Conservation (phyloP, 2,888 invertebrate genomes). For the Plutella xylostella region DNA sequence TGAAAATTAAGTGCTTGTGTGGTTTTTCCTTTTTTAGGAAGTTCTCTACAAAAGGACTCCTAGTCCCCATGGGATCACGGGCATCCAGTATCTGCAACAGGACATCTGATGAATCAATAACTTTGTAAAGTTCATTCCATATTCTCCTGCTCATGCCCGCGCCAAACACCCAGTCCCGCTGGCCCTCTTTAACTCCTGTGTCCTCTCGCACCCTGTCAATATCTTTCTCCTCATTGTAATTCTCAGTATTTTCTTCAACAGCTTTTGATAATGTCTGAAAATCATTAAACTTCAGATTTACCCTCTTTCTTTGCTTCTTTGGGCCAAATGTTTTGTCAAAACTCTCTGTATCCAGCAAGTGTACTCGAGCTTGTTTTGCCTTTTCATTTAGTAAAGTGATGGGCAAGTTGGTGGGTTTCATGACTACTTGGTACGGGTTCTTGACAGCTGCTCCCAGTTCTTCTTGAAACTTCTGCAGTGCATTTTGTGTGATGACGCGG, state of each 20-base stretch:
- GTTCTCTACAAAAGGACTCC: conserved; percentile 92
- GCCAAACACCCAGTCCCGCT: conserved; percentile 93
- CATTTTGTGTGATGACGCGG: conserved; percentile 92
- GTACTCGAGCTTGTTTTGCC: conserved; percentile 90
- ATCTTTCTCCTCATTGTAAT: conserved; percentile 88
- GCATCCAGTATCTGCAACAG: conserved; percentile 96
- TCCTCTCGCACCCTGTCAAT: conserved; percentile 85
- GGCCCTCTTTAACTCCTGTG: conserved; percentile 82
- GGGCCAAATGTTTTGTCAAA: conserved; percentile 96
- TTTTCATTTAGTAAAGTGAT: conserved; percentile 94
- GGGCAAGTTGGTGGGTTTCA: conserved; percentile 96
- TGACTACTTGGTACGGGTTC: conserved; percentile 97
- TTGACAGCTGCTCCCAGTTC: conserved; percentile 94
- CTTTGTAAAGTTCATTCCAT: conserved; percentile 99
- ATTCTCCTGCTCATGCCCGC: conserved; percentile 97
- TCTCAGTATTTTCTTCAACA: conserved; percentile 77
- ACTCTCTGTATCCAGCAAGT: conserved; percentile 94
- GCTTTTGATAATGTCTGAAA: conserved; percentile 81
- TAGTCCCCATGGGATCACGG: conserved; percentile 96
- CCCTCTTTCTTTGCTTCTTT: conserved; percentile 91
- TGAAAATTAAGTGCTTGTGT: conserved; percentile 97
- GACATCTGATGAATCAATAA: conserved; percentile 98
- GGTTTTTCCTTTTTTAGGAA: conserved; percentile 94
- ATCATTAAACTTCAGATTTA: conserved; percentile 81
- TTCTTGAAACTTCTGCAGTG: conserved; percentile 90